Conservation (phyloP, 2,113 vertebrate genomes). For the Hemichromis elongatus region DNA sequence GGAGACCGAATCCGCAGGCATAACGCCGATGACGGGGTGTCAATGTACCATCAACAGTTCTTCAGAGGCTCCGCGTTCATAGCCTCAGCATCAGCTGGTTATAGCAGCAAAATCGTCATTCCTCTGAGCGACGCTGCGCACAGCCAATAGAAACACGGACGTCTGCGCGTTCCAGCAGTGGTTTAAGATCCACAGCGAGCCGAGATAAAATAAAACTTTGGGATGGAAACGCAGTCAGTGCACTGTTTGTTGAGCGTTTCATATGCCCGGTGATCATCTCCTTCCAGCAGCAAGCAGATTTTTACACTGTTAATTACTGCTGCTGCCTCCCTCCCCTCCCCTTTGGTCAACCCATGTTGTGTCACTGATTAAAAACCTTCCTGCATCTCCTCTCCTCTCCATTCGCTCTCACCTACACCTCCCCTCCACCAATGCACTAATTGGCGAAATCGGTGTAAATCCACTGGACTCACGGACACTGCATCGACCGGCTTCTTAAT, state of each 20-base stretch:
- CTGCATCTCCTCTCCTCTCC: background rate
- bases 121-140: slow-evolving; percentile 44
- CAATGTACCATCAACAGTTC: slow-evolving; percentile 60
- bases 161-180: slow-evolving; percentile 41
- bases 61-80: slow-evolving; percentile 44
- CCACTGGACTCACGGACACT: background rate
- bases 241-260: background rate
- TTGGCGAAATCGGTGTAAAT: slow-evolving; percentile 19
- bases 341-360: slow-evolving; percentile 1
- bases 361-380: background rate
- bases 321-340: background rate
- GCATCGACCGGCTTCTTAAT: background rate
- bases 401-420: slow-evolving; percentile 16
- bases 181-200: background rate
- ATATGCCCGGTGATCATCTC: background rate
- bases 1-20: slow-evolving; percentile 35
- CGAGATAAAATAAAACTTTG: slow-evolving; percentile 45
- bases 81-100: slow-evolving; percentile 59
- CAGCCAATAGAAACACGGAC: slow-evolving; percentile 56
- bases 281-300: background rate
- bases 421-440: slow-evolving; percentile 26
- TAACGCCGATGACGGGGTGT: slow-evolving; percentile 35
- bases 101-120: slow-evolving; percentile 58
- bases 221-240: background rate
- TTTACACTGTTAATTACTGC: background rate